Conservation (phyloP, 2,113 vertebrate genomes). For the Rhegmatorhina hoffmannsi region DNA sequence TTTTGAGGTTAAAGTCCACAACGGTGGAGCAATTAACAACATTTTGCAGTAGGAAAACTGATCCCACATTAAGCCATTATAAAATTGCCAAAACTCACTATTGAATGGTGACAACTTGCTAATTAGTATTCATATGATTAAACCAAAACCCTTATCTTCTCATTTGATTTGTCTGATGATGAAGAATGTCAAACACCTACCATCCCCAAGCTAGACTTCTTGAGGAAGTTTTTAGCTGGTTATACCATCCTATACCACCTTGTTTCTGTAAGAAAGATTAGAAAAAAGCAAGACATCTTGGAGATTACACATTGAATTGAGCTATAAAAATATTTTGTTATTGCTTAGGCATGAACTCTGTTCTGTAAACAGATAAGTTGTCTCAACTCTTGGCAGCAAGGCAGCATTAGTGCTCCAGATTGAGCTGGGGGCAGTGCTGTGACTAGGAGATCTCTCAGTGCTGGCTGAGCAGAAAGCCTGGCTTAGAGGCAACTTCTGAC, state of each 20-base stretch:
- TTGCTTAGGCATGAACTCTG: not conserved
- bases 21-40: not conserved
- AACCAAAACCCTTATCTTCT: not conserved
- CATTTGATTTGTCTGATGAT: not conserved
- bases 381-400: not conserved
- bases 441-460: not conserved
- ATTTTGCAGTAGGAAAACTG: not conserved
- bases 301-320: not conserved
- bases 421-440: not conserved
- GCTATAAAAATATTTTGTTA: not conserved
- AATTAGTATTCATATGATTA: not conserved
- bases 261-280: not conserved
- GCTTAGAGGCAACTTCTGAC: not conserved
- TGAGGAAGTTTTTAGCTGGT: not conserved
- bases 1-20: not conserved
- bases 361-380: not conserved
- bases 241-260: not conserved
- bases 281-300: not conserved
- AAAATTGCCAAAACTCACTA: not conserved
- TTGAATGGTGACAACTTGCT: not conserved
- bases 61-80: not conserved
- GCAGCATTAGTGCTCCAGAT: not conserved
- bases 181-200: not conserved
- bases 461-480: not conserved
- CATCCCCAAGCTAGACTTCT: not conserved